These are phyloP conservation scores for Gonocerus acuteangulatus DNA, from an alignment of 2,888 invertebrate genomes.

Conservation along the genomic window DNA sequence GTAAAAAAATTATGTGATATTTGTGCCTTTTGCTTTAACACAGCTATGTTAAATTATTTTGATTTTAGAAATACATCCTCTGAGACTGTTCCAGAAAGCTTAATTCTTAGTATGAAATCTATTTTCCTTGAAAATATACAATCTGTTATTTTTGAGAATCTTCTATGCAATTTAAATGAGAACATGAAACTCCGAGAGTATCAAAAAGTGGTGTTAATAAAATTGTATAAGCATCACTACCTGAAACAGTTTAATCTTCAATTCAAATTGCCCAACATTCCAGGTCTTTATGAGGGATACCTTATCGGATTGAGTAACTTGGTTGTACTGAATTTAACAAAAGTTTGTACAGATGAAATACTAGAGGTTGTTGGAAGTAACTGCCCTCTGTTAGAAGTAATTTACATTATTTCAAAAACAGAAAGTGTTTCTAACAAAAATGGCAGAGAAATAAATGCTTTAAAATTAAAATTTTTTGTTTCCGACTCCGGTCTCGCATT, in stretches of 20 bases:
- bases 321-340: slow-evolving; percentile 24
- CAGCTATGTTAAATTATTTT: background rate
- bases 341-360: slow-evolving; percentile 27
- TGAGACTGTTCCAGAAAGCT: background rate
- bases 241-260: slow-evolving; percentile 24
- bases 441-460: slow-evolving; percentile 18
- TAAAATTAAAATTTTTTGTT: slow-evolving; percentile 25
- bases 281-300: slow-evolving; percentile 10
- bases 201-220: slow-evolving; percentile 8
- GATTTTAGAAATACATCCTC: background rate
- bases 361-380: slow-evolving; percentile 21
- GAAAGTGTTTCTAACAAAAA: slow-evolving; percentile 9
- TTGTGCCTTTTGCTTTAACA: background rate
- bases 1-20: background rate
- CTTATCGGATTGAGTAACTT: slow-evolving; percentile 10
- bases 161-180: background rate
- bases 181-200: background rate
- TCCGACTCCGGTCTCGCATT: slow-evolving; percentile 19
- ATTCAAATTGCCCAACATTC: slow-evolving; percentile 7
- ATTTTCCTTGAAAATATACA: background rate
- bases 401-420: slow-evolving; percentile 27
- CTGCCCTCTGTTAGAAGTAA: slow-evolving; percentile 23
- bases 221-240: slow-evolving; percentile 17
- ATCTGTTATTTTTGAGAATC: background rate
- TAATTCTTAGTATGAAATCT: background rate